These are phyloP conservation scores for Burhinus bistriatus DNA, from an alignment of 2,113 vertebrate species.

Conservation along the genomic window DNA sequence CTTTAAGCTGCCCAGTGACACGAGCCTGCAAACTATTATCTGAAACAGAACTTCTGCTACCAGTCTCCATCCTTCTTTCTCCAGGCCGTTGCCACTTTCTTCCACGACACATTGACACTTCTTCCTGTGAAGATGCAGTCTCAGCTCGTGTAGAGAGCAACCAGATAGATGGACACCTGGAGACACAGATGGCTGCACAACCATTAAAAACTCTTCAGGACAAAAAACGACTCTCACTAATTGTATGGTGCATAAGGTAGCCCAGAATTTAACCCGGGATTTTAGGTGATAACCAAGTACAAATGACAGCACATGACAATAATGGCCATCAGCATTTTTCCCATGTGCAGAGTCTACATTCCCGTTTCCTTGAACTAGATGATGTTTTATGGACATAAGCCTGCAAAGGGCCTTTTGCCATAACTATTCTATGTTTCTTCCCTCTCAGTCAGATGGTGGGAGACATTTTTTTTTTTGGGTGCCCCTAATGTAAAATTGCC, in stretches of 20 bases:
- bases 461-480: not conserved
- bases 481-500: slow-evolving; percentile 14
- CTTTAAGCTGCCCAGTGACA: not conserved
- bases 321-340: not conserved
- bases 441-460: not conserved
- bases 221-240: not conserved
- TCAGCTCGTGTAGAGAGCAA: not conserved
- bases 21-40: not conserved
- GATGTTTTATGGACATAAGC: not conserved
- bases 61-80: not conserved
- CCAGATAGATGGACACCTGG: not conserved
- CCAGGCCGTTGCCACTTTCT: not conserved
- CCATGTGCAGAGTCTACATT: not conserved
- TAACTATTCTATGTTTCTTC: not conserved
- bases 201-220: not conserved
- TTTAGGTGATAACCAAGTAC: not conserved
- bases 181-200: not conserved
- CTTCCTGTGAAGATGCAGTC: not conserved
- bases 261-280: not conserved
- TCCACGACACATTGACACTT: not conserved
- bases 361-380: not conserved
- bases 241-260: not conserved
- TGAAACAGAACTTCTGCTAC: not conserved
- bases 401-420: not conserved
- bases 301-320: not conserved